These are phyloP conservation scores for Melanargia galathea DNA, from an alignment of 2,888 invertebrate genomes.

Conservation along the genomic window DNA sequence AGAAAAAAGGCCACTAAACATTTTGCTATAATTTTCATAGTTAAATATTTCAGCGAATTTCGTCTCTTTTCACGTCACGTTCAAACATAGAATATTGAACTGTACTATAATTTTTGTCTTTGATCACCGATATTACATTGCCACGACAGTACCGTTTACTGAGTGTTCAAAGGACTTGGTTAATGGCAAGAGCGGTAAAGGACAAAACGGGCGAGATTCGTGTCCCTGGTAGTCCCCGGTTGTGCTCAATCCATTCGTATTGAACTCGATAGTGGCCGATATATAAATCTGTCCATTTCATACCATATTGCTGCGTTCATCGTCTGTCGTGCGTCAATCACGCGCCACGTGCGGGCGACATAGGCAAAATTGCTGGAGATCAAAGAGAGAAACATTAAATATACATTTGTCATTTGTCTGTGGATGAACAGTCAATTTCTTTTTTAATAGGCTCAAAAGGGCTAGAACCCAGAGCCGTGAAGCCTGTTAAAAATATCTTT, in stretches of 20 bases:
- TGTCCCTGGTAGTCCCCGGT: not conserved
- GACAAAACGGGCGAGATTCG: not conserved
- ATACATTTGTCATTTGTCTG: slow-evolving; percentile 1
- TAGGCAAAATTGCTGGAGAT: slow-evolving; percentile 23
- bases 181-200: too few relatives aligned
- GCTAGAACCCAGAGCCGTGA: too few relatives aligned
- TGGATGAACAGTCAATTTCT: not conserved
- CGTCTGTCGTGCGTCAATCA: slow-evolving; percentile 28
- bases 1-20: too few relatives aligned
- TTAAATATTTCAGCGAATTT: too few relatives aligned
- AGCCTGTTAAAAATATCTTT: too few relatives aligned
- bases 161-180: too few relatives aligned
- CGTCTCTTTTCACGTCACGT: too few relatives aligned
- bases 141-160: too few relatives aligned
- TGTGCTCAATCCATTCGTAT: not conserved
- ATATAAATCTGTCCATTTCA: slow-evolving; percentile 26
- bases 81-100: too few relatives aligned
- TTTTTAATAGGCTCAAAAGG: not conserved
- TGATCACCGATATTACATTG: too few relatives aligned
- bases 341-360: slow-evolving; percentile 25
- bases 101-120: too few relatives aligned
- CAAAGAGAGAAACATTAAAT: slow-evolving; percentile 17
- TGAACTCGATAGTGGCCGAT: slow-evolving; percentile 1
- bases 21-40: too few relatives aligned
- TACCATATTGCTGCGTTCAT: slow-evolving; percentile 29